Conservation (phyloP, 2,113 vertebrate species). For the Marmota monax region DNA sequence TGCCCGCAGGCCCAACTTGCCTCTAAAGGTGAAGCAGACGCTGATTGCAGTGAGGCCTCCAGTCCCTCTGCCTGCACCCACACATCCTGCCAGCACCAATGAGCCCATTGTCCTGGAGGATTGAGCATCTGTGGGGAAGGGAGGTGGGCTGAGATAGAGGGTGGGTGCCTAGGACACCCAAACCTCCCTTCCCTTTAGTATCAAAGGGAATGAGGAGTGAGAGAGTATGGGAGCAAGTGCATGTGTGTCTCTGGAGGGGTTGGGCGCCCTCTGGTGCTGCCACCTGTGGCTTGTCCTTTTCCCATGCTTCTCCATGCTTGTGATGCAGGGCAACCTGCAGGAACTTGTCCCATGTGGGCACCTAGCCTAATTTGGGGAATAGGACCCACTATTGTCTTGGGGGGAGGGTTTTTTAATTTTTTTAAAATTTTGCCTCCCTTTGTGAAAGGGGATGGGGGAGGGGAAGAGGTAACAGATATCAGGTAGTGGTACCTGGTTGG, state of each 20-base stretch:
- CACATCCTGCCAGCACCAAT: slow-evolving; percentile 93
- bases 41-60: slow-evolving; percentile 83
- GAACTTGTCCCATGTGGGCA: slow-evolving; percentile 50
- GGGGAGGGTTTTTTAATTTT: slow-evolving; percentile 80
- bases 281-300: slow-evolving; percentile 23
- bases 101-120: slow-evolving; percentile 97
- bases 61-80: slow-evolving; percentile 84
- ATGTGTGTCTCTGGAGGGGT: slow-evolving; percentile 56
- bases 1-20: slow-evolving; percentile 93
- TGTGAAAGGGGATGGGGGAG: slow-evolving; percentile 70
- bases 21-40: slow-evolving; percentile 92
- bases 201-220: slow-evolving; percentile 37
- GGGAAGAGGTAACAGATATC: slow-evolving; percentile 51
- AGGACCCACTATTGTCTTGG: slow-evolving; percentile 67
- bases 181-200: slow-evolving; percentile 33
- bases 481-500: slow-evolving; percentile 64
- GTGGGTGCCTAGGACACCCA: slow-evolving; percentile 9
- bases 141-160: slow-evolving; percentile 51
- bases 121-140: slow-evolving; percentile 84
- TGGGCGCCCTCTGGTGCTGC: slow-evolving; percentile 67
- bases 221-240: background rate
- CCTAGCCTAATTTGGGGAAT: slow-evolving; percentile 61
- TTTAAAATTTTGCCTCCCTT: slow-evolving; percentile 78
- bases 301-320: slow-evolving; percentile 14
- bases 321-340: slow-evolving; percentile 28